Base-by-base conservation (phyloP, 1,140 invertebrate genomes). In the Phymastichus coffea region DNA sequence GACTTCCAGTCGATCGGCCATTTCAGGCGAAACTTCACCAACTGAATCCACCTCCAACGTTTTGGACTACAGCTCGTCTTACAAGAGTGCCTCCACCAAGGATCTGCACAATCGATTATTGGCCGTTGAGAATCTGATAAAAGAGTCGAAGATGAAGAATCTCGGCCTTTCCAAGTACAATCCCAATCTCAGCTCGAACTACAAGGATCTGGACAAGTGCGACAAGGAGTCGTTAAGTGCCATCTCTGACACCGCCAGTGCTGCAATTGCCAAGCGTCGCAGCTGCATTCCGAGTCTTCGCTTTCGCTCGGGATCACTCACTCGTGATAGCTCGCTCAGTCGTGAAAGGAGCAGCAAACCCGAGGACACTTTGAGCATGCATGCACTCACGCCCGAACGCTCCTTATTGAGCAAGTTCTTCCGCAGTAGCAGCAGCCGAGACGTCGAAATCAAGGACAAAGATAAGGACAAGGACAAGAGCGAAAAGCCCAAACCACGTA, bases 381-480 rank as follows among this genome's bases (percentile, higher is more conserved):
- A 62, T 0, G 19, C 57, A 0, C 0, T 47, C 4, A 78, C 74
- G 4, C 76, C 81, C 1, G 84, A 85, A 8, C 77, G 80, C 10
- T 83, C 83, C 2, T 30, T 85, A 12, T 67, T 85, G 4, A 83
- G 82, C 65, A 85, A 85, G 67, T 80, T 85, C 49, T 77, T 84
- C 64, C 75, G 78, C 6, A 67, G 76, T 4, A 74, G 75, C 15
- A 70, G 70, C 14, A 61, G 73, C 47, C 49, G 77, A 70, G 66
- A 79, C 10, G 72, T 74, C 14, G 71, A 73, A 14, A 66, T 70
- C 14, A 65, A 74, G 17, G 76, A 80, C 17, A 53, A 77, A 33
- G 72, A 69, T 2, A 77, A 80, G 37, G 71, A 71, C 0, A 79
- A 73, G 48, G 78, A 79, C 17, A 72, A 74, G n/a, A n/a, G n/a